Conservation (phyloP, 53 echinoderm and acorn worm genomes). For the Mesocentrotus franciscanus region DNA sequence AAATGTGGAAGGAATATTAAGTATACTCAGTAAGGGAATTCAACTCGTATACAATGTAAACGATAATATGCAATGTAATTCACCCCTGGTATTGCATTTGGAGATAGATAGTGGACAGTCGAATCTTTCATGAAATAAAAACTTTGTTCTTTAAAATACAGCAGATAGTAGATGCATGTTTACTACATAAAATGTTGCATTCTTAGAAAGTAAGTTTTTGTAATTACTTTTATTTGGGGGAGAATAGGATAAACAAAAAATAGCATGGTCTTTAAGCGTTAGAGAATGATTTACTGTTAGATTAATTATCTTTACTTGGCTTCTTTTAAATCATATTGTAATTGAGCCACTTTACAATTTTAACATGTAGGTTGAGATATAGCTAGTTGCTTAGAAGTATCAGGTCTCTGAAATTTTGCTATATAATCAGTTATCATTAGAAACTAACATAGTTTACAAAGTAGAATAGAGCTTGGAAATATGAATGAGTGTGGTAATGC, state of each 20-base stretch:
- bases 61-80: not conserved
- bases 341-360: too few species aligned
- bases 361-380: not conserved
- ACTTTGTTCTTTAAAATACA: too few species aligned
- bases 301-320: not conserved
- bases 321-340: not conserved
- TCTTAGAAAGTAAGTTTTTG: too few species aligned
- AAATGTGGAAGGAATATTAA: not conserved
- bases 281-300: not conserved
- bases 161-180: too few species aligned
- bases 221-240: not conserved
- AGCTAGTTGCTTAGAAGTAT: not conserved
- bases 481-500: not conserved
- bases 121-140: too few species aligned
- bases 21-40: not conserved
- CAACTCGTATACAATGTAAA: not conserved
- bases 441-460: constrained; percentile 11
- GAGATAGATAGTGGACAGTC: not conserved
- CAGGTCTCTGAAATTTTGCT: not conserved
- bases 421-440: not conserved
- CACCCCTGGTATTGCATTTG: not conserved
- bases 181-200: too few species aligned
- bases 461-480: not conserved
- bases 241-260: not conserved
- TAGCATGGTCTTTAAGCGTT: not conserved